Base-by-base conservation (phyloP, 2,113 vertebrate genomes). In the Serilophus lunatus region DNA sequence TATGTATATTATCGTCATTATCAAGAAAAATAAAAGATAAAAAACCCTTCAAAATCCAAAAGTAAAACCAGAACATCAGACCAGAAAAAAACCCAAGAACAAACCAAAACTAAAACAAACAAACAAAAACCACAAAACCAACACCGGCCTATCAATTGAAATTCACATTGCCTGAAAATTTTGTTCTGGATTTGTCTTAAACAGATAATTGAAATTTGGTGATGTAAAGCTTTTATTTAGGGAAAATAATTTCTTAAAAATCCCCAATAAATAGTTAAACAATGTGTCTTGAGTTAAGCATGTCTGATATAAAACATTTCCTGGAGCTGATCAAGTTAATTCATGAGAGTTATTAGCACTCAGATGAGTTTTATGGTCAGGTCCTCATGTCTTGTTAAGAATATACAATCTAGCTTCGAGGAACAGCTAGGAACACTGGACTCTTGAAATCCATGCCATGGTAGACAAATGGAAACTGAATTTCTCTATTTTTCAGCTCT, bases 111-210 rank as follows among this genome's bases (percentile, higher is more conserved):
- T n/a, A n/a, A 63, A 16, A 3, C 8, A 11, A 36, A 44, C 44
- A 44, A 13, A 17, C 44, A 45, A 28, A 29, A 45, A 7, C 0
- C 7, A 44, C n/a, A n/a, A n/a, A n/a, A n/a, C n/a, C n/a, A n/a
- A n/a, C n/a, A n/a, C n/a, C n/a, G n/a, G n/a, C n/a, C n/a, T n/a
- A 44, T 26, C 2, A 64, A 49, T 42, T 8, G 42, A 69, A 49
- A 68, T 68, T 28, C 12, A 23, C 1, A 6, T 57, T 59, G 9
- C 26, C 13, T 42, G 7, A 78, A 42, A 38, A 8, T 35, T 38
- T 78, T 61, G 4, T 72, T 63, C 20, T 63, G 7, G 5, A 44
- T 49, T 5, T 0, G 23, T 74, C 85, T 53, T 59, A 26, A 17
- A 44, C 2, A 5, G 7, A 13, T 75, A 65, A 18, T 61, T 51